Conservation (phyloP, 2,797 vertebrate species). For the Eleutherodactylus coqui region DNA sequence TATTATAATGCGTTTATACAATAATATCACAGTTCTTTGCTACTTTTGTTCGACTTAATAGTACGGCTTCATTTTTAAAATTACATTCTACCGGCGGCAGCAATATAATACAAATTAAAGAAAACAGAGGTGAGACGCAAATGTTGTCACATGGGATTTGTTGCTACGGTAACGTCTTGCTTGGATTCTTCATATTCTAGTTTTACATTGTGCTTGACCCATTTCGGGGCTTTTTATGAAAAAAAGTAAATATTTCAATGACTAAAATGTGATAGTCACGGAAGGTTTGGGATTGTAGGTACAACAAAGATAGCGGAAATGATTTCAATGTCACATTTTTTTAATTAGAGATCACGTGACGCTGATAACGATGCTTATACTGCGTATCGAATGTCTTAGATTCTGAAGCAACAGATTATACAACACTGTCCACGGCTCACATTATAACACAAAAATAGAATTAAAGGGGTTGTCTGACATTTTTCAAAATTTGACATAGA, state of each 20-base stretch:
- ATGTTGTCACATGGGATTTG: conserved; percentile 55
- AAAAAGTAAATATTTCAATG: conserved; percentile 36
- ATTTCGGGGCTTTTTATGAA: conserved; percentile 38
- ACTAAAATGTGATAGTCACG: conserved; percentile 10
- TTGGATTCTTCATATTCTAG: conserved; percentile 58
- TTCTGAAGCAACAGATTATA: too few relatives aligned
- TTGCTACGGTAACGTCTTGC: conserved; percentile 61
- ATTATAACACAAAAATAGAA: too few relatives aligned
- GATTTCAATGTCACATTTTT: too few relatives aligned
- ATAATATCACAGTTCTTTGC: background rate
- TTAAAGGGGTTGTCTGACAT: too few relatives aligned
- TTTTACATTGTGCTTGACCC: conserved; percentile 53
- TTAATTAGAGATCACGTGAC: too few relatives aligned
- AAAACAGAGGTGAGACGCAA: conserved; percentile 49
- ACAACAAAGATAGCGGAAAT: background rate
- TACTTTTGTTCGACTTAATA: background rate
- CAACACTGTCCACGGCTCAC: too few relatives aligned
- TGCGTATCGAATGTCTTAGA: too few relatives aligned
- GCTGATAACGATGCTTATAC: too few relatives aligned
- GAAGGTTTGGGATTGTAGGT: background rate
- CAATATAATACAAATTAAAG: conserved; percentile 43
- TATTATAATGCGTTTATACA: background rate
- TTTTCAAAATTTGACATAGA: too few relatives aligned
- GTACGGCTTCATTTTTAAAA: conserved; percentile 30
- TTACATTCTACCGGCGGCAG: background rate